These are phyloP conservation scores for Cyanoramphus novaezelandiae DNA, from an alignment of 2,113 vertebrate species.

Conservation along the genomic window DNA sequence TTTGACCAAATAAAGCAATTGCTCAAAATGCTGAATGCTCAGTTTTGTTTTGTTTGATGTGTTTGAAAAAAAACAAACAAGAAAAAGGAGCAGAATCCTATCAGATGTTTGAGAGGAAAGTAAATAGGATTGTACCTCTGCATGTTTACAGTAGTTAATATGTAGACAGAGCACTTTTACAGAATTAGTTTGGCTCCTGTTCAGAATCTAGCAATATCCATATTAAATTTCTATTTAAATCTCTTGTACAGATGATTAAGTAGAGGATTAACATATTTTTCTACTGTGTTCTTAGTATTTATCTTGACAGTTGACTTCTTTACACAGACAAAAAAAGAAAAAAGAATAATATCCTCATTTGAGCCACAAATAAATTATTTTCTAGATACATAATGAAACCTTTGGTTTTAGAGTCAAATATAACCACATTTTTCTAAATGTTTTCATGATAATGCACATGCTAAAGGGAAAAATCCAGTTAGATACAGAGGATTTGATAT, in stretches of 20 bases:
- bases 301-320: slow-evolving; percentile 56
- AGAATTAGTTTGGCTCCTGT: slow-evolving; percentile 79
- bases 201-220: slow-evolving; percentile 70
- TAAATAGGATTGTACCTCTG: slow-evolving; percentile 65
- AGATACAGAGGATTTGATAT: not conserved
- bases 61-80: not conserved
- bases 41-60: not conserved
- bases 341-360: not conserved
- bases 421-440: not conserved
- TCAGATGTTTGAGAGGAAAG: not conserved
- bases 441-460: not conserved
- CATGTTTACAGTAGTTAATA: slow-evolving; percentile 68
- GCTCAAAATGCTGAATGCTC: not conserved
- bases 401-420: not conserved
- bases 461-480: not conserved
- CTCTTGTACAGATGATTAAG: slow-evolving; percentile 67
- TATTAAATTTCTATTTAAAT: slow-evolving; percentile 75
- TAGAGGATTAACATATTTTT: slow-evolving; percentile 74
- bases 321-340: not conserved
- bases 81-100: slow-evolving; percentile 3
- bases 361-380: not conserved
- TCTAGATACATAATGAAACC: not conserved
- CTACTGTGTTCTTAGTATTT: slow-evolving; percentile 58
- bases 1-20: not conserved
- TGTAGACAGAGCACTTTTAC: slow-evolving; percentile 73